Evolutionary conservation across 2,888 invertebrate species (phyloP), one percentile per base, ranked within the genome.

Genomic region (Temnothorax ravouxi): DNA sequence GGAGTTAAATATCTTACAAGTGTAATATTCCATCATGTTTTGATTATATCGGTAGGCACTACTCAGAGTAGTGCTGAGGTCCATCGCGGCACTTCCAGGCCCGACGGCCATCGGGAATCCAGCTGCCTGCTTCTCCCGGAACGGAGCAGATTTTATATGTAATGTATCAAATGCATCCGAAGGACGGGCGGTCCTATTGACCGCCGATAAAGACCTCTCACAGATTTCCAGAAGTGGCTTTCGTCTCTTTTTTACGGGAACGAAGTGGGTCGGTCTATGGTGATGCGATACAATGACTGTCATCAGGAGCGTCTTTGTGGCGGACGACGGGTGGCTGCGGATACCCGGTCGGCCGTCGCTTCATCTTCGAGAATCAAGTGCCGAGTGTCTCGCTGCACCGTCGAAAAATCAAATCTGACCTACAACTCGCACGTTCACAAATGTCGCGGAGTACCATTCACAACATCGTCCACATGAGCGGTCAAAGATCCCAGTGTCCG

Each of bases 11-110:
- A 59, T 91, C 98, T 98, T 97, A 98, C 98, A 99, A 95, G 99
- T 99, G 95, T 99, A 99, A 96, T 99, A 99, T 96, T 99, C 99
- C 99, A 99, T 99, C 98, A 99, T 99, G 95, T 98, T 99, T 95
- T 99, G 98, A 95, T 99, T 99, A 96, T 99, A 99, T 93, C 99
- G 97, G 95, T 99, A 99, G 93, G 98, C 98, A 77, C 77, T 77
- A 77, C 77, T 77, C 54, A 77, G n/a, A 15, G 77, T 77, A 94
- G 98, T 98, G 94, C 98, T 98, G 93, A 99, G 96, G 96, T 99
- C 98, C 97, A 99, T 98, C 86, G 91, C 92, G 89, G 87, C 86
- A 88, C 89, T 89, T 86, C 88, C 82, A 84, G 72, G 75, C 91
- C 93, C 93, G 93, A 92, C 93, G 93, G 93, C 93, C 93, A 93